Evolutionary conservation across 2,113 vertebrate species (phyloP), one percentile per base, ranked within the genome.

Genomic region (Triplophysa tibetana): DNA sequence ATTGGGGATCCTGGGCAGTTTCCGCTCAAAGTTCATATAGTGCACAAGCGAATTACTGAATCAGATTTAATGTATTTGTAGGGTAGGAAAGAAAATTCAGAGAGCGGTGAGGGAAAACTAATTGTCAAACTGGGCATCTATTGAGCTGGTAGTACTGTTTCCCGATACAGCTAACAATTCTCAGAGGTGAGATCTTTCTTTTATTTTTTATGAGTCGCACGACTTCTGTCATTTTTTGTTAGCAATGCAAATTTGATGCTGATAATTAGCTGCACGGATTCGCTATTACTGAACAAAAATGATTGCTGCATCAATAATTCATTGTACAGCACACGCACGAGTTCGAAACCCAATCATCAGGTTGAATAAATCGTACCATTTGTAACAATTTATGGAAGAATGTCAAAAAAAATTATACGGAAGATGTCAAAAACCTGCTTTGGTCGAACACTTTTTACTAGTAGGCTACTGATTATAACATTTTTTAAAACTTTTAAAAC

Each of bases 231-330:
- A 24, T 52, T 45, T 70, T 82, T 45, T 70, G 50, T 61, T 67
- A 10, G 24, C 45, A n/a, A 67, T 80, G 78, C 50, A 78, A 58
- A 80, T 77, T 52, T 50, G 75, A 74, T 70, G 29, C 45, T 41
- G 14, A 48, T 58, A 74, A 75, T 70, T 23, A 74, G 66, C 23
- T 72, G 52, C 33, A 43, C 26, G 45, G 50, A 23, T 2, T 64
- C 23, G 23, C 66, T 33, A 62, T 54, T 72, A 60, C 45, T 19
- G 16, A 72, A 58, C 62, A 56, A 45, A 58, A 83, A 75, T 70
- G 64, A 77, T 70, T 66, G 16, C 33, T 63, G 38, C 78, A 82
- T 76, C 23, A 84, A 66, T 75, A 66, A 70, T 73, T 66, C 58
- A 54, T 45, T 12, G 0, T 23, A 61, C n/a, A 72, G 14, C 67